Evolutionary conservation across 2,888 invertebrate species (phyloP).

Genomic region (Conistra vaccinii): DNA sequence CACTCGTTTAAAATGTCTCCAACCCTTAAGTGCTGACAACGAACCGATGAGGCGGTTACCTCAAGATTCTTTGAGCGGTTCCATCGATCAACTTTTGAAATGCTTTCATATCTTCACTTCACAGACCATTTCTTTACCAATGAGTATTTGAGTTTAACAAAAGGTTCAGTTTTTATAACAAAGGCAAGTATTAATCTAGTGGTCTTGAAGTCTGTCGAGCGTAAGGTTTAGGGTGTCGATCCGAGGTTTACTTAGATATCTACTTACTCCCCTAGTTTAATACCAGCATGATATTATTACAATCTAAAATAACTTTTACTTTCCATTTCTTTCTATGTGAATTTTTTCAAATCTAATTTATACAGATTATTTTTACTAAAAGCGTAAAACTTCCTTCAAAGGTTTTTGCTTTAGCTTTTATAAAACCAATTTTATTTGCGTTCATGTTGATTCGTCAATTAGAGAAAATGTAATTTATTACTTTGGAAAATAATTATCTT

Average conservation of each 20-base stretch:
- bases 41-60: slow-evolving; percentile 4
- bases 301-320: not conserved
- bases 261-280: not conserved
- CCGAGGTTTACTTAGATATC: too few relatives aligned
- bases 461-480: slow-evolving; percentile 31
- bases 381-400: slow-evolving; percentile 9
- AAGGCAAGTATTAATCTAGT: slow-evolving; percentile 3
- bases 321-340: not conserved
- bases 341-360: not conserved
- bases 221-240: not conserved
- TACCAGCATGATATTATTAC: not conserved
- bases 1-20: not conserved
- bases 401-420: slow-evolving; percentile 20
- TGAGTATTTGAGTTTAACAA: slow-evolving; percentile 26
- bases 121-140: slow-evolving; percentile 36
- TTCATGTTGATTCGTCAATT: slow-evolving; percentile 25
- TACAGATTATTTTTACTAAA: slow-evolving; percentile 2
- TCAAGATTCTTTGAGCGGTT: slow-evolving; percentile 15
- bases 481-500: slow-evolving; percentile 12
- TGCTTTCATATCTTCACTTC: slow-evolving; percentile 43
- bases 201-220: not conserved
- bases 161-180: slow-evolving; percentile 24
- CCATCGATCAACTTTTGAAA: slow-evolving; percentile 31
- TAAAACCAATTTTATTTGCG: slow-evolving; percentile 20
- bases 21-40: not conserved